These are phyloP conservation scores for Pao palembangensis DNA, from an alignment of 2,113 vertebrate genomes.

Conservation along the genomic window DNA sequence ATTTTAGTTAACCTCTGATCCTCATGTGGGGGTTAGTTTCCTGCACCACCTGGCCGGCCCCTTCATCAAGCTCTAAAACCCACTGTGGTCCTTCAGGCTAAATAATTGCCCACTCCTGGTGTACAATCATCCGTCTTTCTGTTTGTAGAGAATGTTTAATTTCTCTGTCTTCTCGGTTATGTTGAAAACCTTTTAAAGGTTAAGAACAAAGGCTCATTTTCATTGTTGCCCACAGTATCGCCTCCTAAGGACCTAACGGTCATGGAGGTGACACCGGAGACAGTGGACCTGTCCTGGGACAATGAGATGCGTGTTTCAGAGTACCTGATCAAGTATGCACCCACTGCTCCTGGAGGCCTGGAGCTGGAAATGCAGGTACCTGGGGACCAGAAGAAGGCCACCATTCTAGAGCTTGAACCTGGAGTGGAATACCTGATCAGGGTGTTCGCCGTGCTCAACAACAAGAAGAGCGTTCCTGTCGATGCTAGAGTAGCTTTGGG, in stretches of 20 bases:
- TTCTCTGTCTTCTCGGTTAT: too few relatives aligned
- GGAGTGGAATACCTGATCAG: slow-evolving; percentile 94
- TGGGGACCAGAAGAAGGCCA: slow-evolving; percentile 84
- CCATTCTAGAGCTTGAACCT: slow-evolving; percentile 87
- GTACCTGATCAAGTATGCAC: slow-evolving; percentile 87
- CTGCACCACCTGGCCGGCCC: too few relatives aligned
- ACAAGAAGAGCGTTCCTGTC: slow-evolving; percentile 92
- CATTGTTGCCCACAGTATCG: slow-evolving; percentile 77
- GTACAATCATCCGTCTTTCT: too few relatives aligned
- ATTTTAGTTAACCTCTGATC: too few relatives aligned
- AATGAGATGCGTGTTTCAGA: slow-evolving; percentile 89
- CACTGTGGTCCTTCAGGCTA: too few relatives aligned
- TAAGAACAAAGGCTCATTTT: not conserved
- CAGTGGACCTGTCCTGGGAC: slow-evolving; percentile 89
- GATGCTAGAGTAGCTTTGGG: slow-evolving; percentile 91
- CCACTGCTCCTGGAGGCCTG: slow-evolving; percentile 84
- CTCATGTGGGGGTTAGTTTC: too few relatives aligned
- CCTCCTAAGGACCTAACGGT: slow-evolving; percentile 88
- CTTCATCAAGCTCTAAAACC: too few relatives aligned
- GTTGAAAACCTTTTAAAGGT: too few relatives aligned
- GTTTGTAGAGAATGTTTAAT: too few relatives aligned
- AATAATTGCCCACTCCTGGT: too few relatives aligned
- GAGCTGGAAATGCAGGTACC: slow-evolving; percentile 88
- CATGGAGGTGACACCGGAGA: slow-evolving; percentile 85
- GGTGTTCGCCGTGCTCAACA: slow-evolving; percentile 90